Evolutionary conservation across 1,140 invertebrate species (phyloP), one percentile per base, ranked within the genome.

Genomic region (Archivesica marissinica): DNA sequence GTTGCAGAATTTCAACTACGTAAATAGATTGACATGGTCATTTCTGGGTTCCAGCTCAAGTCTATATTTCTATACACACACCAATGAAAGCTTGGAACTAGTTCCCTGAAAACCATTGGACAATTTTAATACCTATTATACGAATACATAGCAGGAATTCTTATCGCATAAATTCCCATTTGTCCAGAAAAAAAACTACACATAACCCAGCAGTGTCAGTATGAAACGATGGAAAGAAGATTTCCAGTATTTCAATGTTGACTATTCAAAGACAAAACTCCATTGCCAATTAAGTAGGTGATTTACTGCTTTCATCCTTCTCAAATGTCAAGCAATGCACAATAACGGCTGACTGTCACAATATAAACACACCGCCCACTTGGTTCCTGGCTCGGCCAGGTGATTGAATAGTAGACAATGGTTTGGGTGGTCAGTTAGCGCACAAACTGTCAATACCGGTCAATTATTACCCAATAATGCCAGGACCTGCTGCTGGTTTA

Each of bases 391-490:
- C n/a, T 28, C 44, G 77, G 28, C 77, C 56, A 50, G 56, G 56
- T 64, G 77, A 66, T 41, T 35, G 30, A n/a, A 79, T 28, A 44
- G 11, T 44, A 59, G 77, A 79, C 77, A 79, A 79, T 68, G 38
- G 61, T 44, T 23, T 6, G 20, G 38, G 50, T 44, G 38, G 47
- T 56, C 64, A 52, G 44, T 56, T 72, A 41, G 25, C 66, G 17
- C 33, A 56, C 59, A 61, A 54, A 39, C 50, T 70, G 47, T 44
- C 79, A 70, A 81, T 81, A 54, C 30, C 25, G 15, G 66, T n/a
- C 35, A 66, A 56, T 81, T 39, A 81, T 81, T 81, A 81, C 79
- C 77, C 77, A 79, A 79, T 68, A 50, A 39, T 39, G 38, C 20
- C 35, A 79, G 33, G 9, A 33, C 35, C 28, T 38, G n/a, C 39